Evolutionary conservation across 1,140 invertebrate species (phyloP).

Genomic region (Drosophila ogumai): DNA sequence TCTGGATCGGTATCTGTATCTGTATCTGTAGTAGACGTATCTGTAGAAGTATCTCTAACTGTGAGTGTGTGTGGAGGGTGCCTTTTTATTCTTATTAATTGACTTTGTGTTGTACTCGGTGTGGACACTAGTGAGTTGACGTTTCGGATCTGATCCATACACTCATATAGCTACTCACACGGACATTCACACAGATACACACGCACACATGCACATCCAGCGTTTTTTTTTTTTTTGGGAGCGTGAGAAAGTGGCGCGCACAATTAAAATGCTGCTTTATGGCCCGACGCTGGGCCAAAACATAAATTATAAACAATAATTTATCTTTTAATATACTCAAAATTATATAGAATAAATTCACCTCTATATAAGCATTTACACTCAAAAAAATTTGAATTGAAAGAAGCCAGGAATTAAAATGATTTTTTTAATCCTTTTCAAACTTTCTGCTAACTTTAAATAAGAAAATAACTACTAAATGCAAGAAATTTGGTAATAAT

Average conservation of each 20-base stretch:
- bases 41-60: slow-evolving; percentile 1
- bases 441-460: background rate
- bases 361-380: slow-evolving; percentile 34
- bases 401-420: too few species aligned
- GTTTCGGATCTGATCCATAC: slow-evolving; percentile 42
- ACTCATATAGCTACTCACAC: slow-evolving; percentile 7
- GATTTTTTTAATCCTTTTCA: background rate
- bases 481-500: background rate
- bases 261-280: slow-evolving; percentile 80
- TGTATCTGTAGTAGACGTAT: background rate
- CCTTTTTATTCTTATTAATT: slow-evolving; percentile 79
- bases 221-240: slow-evolving; percentile 63
- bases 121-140: slow-evolving; percentile 74
- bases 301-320: slow-evolving; percentile 82
- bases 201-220: slow-evolving; percentile 5
- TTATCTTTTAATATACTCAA: slow-evolving; percentile 68
- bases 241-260: slow-evolving; percentile 79
- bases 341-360: slow-evolving; percentile 50
- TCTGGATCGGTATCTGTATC: slow-evolving; percentile 6
- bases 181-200: slow-evolving; percentile 3
- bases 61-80: slow-evolving; percentile 52
- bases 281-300: slow-evolving; percentile 66
- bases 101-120: slow-evolving; percentile 57
- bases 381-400: background rate
- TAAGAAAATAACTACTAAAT: background rate